A percentile compares a stretch with the other conserved stretches of the same genome.
Conservation (phyloP, 2,797 vertebrate species). For the Notamacropus eugenii region DNA sequence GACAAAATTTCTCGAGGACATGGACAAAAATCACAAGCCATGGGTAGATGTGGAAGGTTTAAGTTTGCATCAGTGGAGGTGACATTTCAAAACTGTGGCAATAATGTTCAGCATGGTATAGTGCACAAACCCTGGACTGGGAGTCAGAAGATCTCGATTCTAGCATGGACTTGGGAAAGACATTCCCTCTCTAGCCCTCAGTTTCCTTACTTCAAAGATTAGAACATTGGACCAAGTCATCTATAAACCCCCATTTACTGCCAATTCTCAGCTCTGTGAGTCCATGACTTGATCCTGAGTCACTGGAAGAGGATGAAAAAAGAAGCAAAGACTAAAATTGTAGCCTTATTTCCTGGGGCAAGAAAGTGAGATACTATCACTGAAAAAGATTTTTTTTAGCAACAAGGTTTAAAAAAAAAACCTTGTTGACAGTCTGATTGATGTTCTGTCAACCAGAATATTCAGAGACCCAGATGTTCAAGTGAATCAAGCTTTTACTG, state of each 20-base stretch:
- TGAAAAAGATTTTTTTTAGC: neutral
- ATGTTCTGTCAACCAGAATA: neutral
- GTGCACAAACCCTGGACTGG: neutral
- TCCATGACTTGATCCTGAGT: neutral
- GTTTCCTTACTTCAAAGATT: neutral
- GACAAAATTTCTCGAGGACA: neutral
- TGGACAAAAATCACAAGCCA: neutral
- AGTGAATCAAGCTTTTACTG: neutral
- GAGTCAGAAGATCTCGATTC: neutral
- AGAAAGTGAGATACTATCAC: neutral
- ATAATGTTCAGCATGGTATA: neutral
- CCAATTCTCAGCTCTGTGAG: neutral
- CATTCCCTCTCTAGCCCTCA: neutral
- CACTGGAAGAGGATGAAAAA: neutral
- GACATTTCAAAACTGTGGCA: neutral
- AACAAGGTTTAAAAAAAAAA: neutral
- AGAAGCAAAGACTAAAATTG: neutral
- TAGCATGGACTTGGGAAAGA: neutral
- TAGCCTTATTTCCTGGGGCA: neutral
- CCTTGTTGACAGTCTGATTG: neutral
- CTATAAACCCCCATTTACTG: neutral
- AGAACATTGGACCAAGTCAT: neutral
- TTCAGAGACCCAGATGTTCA: constrained; percentile 2
- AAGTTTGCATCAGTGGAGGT: neutral
- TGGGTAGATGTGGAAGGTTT: neutral